Percentiles rank a stretch among this genome's conserved stretches.
Conservation (phyloP, 2,888 invertebrate genomes). For the Pterobdella sp. region DNA sequence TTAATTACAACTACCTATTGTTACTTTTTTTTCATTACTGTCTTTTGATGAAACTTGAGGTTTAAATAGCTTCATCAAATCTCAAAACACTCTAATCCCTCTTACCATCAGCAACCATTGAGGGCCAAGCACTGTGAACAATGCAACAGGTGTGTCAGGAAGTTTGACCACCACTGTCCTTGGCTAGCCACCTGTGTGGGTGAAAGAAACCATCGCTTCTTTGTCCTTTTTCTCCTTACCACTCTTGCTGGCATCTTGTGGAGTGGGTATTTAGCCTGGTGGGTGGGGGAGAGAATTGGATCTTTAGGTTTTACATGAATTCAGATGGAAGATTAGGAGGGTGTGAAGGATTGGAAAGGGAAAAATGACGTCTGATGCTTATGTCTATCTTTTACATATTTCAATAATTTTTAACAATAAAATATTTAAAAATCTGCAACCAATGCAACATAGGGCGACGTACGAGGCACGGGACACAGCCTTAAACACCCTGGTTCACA, state of each 20-base stretch:
- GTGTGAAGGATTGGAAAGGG: not conserved
- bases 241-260: conserved; percentile 44
- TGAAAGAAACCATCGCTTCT: conserved; percentile 50
- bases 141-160: conserved; percentile 48
- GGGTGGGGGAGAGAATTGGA: too few relatives aligned
- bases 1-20: not conserved
- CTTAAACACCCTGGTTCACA: conserved; percentile 43
- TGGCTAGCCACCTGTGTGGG: conserved; percentile 52
- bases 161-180: conserved; percentile 52
- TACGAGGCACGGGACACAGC: not conserved
- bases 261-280: conserved; percentile 42
- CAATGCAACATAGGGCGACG: not conserved
- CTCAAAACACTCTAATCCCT: not conserved
- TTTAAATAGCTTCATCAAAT: not conserved
- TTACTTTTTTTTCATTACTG: not conserved
- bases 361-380: too few relatives aligned
- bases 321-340: too few relatives aligned
- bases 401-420: not conserved
- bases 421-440: not conserved
- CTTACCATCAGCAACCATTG: conserved; percentile 42
- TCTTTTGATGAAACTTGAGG: too few relatives aligned
- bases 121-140: conserved; percentile 50
- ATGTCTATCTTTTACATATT: not conserved
- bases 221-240: conserved; percentile 46
- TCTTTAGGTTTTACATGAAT: too few relatives aligned